Base-by-base conservation (phyloP, 2,888 invertebrate genomes). In the Meteorus colon region DNA sequence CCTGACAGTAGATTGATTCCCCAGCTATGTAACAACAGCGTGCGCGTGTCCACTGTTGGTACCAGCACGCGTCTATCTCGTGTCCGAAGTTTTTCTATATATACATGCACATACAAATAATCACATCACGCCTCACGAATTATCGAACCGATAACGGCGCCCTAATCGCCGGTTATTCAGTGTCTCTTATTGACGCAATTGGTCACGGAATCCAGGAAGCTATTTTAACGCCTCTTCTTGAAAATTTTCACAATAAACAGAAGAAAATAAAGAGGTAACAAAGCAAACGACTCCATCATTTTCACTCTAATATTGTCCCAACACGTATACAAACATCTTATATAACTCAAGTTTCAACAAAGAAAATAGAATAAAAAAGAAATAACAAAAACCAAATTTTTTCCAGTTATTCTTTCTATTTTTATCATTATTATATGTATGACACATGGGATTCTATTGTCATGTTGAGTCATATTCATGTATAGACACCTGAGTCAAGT, bases 371-470 rank as follows among this genome's bases (percentile, higher is more conserved):
- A 48, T 4, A n/a, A n/a, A 48, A n/a, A n/a, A 48, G 10, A 48
- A n/a, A 45, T 45, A 45, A 45, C 1, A 14, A 3, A 45, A 45
- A 1, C 1, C 24, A 24, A 16, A n/a, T n/a, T 2, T n/a, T 48
- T 48, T 4, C n/a, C 48, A 16, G 10, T 24, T 48, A 59, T 55
- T 51, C 12, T 48, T 12, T 45, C 45, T 65, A 65, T 65, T 37
- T n/a, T 5, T 27, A 37, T 51, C 27, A 60, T 68, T 16, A 51
- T 60, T 51, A 48, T 48, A 34, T 71, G 73, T 67, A 68, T 76
- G 76, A 76, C 76, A 69, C 51, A 76, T 48, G 73, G 45, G 68
- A 76, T 73, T 76, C 62, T 27, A 71, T 71, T 71, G 65, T 71
- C 16, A 16, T 27, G 70, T 62, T 59, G 45, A 66, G 2, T 16